A percentile compares a stretch with the other conserved stretches of the same genome.
Conservation (phyloP, 2,888 invertebrate species). For the Cryptocheilus praepositus region DNA sequence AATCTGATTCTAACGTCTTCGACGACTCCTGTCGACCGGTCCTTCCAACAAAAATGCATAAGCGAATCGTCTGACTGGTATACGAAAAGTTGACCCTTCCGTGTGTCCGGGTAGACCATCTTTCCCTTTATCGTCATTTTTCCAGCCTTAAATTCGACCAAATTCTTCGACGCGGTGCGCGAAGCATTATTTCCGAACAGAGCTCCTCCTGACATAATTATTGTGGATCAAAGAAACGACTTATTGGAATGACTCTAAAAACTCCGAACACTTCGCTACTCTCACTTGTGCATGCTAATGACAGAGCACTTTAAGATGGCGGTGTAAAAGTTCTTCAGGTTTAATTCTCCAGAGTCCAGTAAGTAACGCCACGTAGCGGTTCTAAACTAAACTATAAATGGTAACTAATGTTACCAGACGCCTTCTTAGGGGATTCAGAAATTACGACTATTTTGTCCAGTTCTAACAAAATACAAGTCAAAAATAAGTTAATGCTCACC, state of each 20-base stretch:
- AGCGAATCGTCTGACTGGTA: constrained; percentile 97
- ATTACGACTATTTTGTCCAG: too few relatives aligned
- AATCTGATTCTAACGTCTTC: constrained; percentile 84
- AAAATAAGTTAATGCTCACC: too few relatives aligned
- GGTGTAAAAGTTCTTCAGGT: neutral
- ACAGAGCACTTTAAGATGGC: constrained; percentile 8
- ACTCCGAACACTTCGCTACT: neutral
- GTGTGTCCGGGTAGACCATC: constrained; percentile 94
- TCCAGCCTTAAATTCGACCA: constrained; percentile 97
- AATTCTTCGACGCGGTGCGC: constrained; percentile 89
- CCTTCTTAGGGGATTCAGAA: too few relatives aligned
- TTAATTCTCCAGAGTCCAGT: too few relatives aligned
- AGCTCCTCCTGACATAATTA: constrained; percentile 78
- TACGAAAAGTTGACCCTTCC: constrained; percentile 95
- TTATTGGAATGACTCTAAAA: neutral
- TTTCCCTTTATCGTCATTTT: constrained; percentile 96
- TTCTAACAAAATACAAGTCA: too few relatives aligned
- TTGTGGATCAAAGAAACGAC: neutral
- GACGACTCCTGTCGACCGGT: constrained; percentile 91
- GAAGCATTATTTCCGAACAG: constrained; percentile 86
- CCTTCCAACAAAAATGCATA: constrained; percentile 99
- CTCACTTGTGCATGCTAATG: neutral
- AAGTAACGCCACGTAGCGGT: too few relatives aligned
- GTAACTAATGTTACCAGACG: too few relatives aligned
- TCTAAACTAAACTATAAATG: too few relatives aligned